Conservation (phyloP, 2,888 invertebrate genomes). For the Thumatha senex region DNA sequence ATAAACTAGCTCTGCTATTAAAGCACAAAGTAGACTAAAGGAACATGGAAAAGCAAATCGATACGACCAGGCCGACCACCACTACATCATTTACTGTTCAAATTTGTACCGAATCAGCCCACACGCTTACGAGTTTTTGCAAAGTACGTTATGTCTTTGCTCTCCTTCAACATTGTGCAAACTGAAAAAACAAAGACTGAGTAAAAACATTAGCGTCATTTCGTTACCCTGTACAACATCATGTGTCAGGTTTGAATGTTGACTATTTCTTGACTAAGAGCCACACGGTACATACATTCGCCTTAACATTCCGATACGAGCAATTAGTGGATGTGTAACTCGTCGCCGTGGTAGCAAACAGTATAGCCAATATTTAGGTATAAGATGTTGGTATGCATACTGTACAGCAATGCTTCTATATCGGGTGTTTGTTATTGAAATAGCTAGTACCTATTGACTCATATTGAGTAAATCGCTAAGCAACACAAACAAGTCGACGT, state of each 20-base stretch:
- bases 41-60: too few species aligned
- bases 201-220: slow-evolving; percentile 25
- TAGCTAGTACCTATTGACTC: slow-evolving; percentile 52
- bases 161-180: too few species aligned
- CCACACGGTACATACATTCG: slow-evolving; percentile 13
- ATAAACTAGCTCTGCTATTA: too few species aligned
- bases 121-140: too few species aligned
- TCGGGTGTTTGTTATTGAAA: slow-evolving; percentile 47
- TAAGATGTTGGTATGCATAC: background rate
- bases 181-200: too few species aligned
- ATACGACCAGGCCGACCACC: too few species aligned
- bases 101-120: too few species aligned
- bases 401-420: slow-evolving; percentile 25
- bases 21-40: too few species aligned
- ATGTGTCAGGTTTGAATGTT: slow-evolving; percentile 19
- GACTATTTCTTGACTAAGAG: slow-evolving; percentile 11
- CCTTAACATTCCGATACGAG: slow-evolving; percentile 22
- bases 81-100: too few species aligned
- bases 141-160: too few species aligned
- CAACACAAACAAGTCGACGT: slow-evolving; percentile 61
- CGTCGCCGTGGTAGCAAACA: slow-evolving; percentile 9
- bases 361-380: slow-evolving; percentile 5
- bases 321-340: slow-evolving; percentile 14
- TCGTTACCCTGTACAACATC: slow-evolving; percentile 25
- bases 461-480: slow-evolving; percentile 57